phyloP scores from a whole-genome alignment of 2,888 invertebrate species.

The Unio pictorum region DNA sequence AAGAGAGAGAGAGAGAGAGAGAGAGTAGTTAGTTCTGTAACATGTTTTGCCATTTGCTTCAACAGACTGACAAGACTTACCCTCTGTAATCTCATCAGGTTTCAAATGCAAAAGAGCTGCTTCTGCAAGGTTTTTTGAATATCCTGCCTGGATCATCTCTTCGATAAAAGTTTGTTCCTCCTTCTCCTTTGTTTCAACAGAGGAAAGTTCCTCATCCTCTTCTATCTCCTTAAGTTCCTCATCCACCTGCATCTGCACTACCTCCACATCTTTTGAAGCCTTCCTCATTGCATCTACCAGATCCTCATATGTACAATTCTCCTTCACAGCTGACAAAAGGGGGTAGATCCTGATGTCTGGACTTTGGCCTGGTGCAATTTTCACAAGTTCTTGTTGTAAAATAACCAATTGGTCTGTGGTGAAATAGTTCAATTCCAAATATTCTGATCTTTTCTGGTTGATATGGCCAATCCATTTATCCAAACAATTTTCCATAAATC shows the following conservation, averaged over 20 bases:
- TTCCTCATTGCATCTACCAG: slow-evolving; percentile 35
- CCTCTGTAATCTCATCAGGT: no score
- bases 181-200: slow-evolving; percentile 1
- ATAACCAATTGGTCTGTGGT: slow-evolving; percentile 62
- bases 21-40: no score
- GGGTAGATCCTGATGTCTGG: slow-evolving; percentile 39
- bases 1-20: no score
- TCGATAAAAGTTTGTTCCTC: slow-evolving; percentile 27
- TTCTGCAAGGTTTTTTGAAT: slow-evolving; percentile 26
- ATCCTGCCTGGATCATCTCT: slow-evolving; percentile 35
- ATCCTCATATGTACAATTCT: slow-evolving; percentile 35
- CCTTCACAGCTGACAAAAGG: slow-evolving; percentile 42
- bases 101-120: slow-evolving; percentile 18
- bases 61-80: no score
- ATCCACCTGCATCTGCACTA: slow-evolving; percentile 10
- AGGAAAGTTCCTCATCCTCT: background rate
- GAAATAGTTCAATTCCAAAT: slow-evolving; percentile 52
- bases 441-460: slow-evolving; percentile 35
- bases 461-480: slow-evolving; percentile 51
- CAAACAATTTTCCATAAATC: slow-evolving; percentile 50
- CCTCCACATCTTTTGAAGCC: slow-evolving; percentile 8
- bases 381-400: slow-evolving; percentile 52
- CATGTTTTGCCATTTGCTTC: no score
- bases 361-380: slow-evolving; percentile 28
- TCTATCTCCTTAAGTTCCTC: slow-evolving; percentile 12